phyloP scores from a whole-genome alignment of 1,140 invertebrate species.

The Polyergus mexicanus region DNA sequence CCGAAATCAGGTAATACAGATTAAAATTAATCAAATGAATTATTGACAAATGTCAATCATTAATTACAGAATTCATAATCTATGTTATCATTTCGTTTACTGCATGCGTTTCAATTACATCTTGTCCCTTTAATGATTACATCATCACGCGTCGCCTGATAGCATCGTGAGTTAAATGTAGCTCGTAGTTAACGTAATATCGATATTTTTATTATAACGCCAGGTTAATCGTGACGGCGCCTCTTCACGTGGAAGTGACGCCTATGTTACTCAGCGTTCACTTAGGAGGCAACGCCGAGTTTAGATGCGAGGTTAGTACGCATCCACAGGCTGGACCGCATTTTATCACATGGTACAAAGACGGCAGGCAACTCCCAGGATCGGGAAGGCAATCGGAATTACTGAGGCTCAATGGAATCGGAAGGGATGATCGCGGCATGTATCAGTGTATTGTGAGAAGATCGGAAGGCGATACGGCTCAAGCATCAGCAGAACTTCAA shows the following conservation, averaged over 20 bases:
- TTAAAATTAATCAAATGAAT: slow-evolving; percentile 10
- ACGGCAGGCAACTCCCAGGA: slow-evolving; percentile 90
- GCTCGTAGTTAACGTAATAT: slow-evolving; percentile 7
- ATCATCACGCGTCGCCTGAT: not conserved
- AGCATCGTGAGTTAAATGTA: not conserved
- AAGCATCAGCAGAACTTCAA: slow-evolving; percentile 92
- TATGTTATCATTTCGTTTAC: not conserved
- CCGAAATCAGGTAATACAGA: slow-evolving; percentile 87
- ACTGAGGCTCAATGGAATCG: slow-evolving; percentile 90
- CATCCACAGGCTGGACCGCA: slow-evolving; percentile 86
- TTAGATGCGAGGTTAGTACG: slow-evolving; percentile 89
- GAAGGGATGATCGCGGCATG: slow-evolving; percentile 93
- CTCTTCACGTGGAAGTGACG: slow-evolving; percentile 90
- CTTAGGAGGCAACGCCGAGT: slow-evolving; percentile 92
- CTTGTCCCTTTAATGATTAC: not conserved
- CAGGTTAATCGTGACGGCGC: slow-evolving; percentile 89
- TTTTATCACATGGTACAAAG: slow-evolving; percentile 91
- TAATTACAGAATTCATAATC: not conserved
- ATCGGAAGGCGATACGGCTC: slow-evolving; percentile 92
- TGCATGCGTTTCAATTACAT: not conserved
- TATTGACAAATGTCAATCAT: not conserved
- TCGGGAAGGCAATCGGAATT: slow-evolving; percentile 89
- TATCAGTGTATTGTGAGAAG: slow-evolving; percentile 93
- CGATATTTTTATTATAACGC: slow-evolving; percentile 34
- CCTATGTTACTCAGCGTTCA: slow-evolving; percentile 91